Evolutionary conservation across 2,888 invertebrate species (phyloP).

Genomic region (Tortrix viridana): DNA sequence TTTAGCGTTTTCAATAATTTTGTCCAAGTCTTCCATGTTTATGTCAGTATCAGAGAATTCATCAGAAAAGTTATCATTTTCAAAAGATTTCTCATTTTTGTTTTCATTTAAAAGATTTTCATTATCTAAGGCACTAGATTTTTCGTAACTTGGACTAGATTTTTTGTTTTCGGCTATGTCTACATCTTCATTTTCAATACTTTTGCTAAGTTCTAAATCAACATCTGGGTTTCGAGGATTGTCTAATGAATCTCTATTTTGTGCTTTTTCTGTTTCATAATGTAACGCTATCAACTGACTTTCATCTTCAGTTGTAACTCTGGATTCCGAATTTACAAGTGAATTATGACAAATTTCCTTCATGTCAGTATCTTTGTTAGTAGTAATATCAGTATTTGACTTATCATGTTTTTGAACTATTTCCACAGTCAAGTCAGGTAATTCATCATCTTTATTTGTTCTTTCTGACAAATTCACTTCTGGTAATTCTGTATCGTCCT

Average conservation of each 20-base stretch:
- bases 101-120: constrained; percentile 11
- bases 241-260: constrained; percentile 15
- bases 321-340: constrained; percentile 8
- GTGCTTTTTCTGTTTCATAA: constrained; percentile 25
- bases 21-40: constrained; percentile 69
- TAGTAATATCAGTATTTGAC: constrained; percentile 31
- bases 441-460: constrained; percentile 21
- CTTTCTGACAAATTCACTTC: constrained; percentile 4
- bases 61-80: constrained; percentile 44
- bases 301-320: constrained; percentile 23
- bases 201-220: not conserved
- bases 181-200: constrained; percentile 22
- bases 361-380: constrained; percentile 31
- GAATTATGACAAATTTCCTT: not conserved
- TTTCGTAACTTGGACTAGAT: constrained; percentile 3
- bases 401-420: constrained; percentile 15
- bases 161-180: constrained; percentile 17
- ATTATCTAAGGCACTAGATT: constrained; percentile 9
- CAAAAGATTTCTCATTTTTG: constrained; percentile 20
- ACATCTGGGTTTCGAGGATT: constrained; percentile 1
- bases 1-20: constrained; percentile 67
- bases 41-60: constrained; percentile 68
- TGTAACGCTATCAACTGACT: constrained; percentile 37
- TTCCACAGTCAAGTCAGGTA: constrained; percentile 28
- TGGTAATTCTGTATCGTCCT: not conserved